Conservation (phyloP, 2,888 invertebrate genomes). For the Dynastes maya region DNA sequence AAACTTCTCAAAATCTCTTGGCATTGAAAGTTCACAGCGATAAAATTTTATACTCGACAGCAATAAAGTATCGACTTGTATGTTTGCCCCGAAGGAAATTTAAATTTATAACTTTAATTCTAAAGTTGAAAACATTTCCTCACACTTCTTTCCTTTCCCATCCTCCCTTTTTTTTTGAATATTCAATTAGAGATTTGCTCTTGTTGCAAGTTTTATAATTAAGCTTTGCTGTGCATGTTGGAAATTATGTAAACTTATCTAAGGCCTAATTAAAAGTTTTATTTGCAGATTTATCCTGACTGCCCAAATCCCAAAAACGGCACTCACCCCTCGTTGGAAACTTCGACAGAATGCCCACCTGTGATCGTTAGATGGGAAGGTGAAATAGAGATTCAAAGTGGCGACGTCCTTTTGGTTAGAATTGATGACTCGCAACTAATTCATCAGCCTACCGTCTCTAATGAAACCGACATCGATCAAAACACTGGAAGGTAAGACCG, state of each 20-base stretch:
- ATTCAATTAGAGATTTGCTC: slow-evolving; percentile 17
- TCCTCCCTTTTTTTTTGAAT: background rate
- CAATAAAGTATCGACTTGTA: slow-evolving; percentile 11
- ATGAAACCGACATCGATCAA: slow-evolving; percentile 58
- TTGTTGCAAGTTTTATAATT: slow-evolving; percentile 13
- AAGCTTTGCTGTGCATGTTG: background rate
- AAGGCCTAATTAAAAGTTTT: slow-evolving; percentile 23
- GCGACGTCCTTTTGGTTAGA: slow-evolving; percentile 81
- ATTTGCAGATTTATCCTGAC: slow-evolving; percentile 30
- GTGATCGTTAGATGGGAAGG: slow-evolving; percentile 76
- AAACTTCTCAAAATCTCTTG: background rate
- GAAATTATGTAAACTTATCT: slow-evolving; percentile 22
- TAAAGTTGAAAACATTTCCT: background rate
- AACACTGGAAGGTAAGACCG: slow-evolving; percentile 57
- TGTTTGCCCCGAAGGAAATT: slow-evolving; percentile 1
- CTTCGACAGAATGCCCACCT: slow-evolving; percentile 29
- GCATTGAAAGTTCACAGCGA: background rate
- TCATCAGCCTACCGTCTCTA: slow-evolving; percentile 66
- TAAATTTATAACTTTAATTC: slow-evolving; percentile 17
- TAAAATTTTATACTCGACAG: slow-evolving; percentile 1
- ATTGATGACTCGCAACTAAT: slow-evolving; percentile 77
- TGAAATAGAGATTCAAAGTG: slow-evolving; percentile 80
- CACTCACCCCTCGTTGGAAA: background rate
- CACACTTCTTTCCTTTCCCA: background rate
- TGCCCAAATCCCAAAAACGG: slow-evolving; percentile 6